phyloP scores from a whole-genome alignment of 2,797 vertebrate species.

The Salarias fasciatus region DNA sequence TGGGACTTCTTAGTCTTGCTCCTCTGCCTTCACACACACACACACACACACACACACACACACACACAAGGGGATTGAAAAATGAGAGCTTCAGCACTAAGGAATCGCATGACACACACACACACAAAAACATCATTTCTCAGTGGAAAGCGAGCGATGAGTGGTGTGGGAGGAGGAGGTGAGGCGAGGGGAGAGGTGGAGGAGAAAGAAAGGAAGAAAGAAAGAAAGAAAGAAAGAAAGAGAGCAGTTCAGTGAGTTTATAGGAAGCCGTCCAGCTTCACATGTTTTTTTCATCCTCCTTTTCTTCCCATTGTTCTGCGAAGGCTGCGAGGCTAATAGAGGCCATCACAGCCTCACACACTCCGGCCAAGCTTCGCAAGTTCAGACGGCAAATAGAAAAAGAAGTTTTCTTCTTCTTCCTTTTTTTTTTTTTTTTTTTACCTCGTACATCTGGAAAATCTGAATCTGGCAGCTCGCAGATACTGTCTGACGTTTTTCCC shows the following conservation, averaged over 20 bases:
- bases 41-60: constrained; percentile 10
- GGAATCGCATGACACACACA: constrained; percentile 40
- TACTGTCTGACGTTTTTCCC: constrained; percentile 38
- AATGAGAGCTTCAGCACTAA: constrained; percentile 43
- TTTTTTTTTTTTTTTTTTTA: constrained; percentile 6
- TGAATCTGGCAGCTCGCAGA: constrained; percentile 58
- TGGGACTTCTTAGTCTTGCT: constrained; percentile 53
- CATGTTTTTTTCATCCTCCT: constrained; percentile 5
- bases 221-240: constrained; percentile 32
- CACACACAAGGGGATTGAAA: constrained; percentile 36
- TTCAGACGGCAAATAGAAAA: constrained; percentile 24
- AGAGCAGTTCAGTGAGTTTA: constrained; percentile 56
- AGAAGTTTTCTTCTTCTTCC: constrained; percentile 3
- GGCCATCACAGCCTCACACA: constrained; percentile 21
- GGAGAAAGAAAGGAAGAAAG: constrained; percentile 31
- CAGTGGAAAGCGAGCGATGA: constrained; percentile 48
- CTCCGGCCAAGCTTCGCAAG: constrained; percentile 1
- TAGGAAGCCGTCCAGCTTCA: constrained; percentile 22
- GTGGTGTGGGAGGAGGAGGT: constrained; percentile 40
- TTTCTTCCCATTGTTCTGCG: constrained; percentile 8
- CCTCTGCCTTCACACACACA: constrained; percentile 4
- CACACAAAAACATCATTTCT: constrained; percentile 50
- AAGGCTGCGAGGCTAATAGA: constrained; percentile 27
- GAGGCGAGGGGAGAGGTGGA: constrained; percentile 36
- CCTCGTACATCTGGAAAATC: constrained; percentile 69